phyloP scores from a whole-genome alignment of 2,797 vertebrate species.

The Pseudochirops corinnae region DNA sequence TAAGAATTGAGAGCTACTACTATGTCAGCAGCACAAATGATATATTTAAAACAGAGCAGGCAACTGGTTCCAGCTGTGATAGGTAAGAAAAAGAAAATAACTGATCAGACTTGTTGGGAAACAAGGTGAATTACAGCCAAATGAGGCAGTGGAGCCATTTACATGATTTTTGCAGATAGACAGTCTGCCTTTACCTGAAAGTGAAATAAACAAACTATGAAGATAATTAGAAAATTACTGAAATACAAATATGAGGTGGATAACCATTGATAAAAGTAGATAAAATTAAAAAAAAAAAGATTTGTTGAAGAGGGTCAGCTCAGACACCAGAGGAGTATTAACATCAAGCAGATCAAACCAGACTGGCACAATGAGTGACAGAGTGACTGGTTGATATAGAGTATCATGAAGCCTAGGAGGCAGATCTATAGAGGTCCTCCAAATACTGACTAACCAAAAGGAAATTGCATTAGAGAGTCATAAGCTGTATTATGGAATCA shows the following conservation, averaged over 20 bases:
- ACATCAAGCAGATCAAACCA: neutral
- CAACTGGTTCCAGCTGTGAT: neutral
- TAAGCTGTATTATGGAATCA: neutral
- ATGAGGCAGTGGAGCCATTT: neutral
- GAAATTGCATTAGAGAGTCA: neutral
- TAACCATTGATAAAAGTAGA: neutral
- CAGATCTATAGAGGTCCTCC: neutral
- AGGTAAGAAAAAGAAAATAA: neutral
- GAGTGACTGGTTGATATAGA: neutral
- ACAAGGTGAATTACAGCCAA: neutral
- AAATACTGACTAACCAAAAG: neutral
- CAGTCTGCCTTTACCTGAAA: neutral
- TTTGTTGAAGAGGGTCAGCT: neutral
- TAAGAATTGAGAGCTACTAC: neutral
- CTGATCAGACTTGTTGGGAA: neutral
- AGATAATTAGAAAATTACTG: neutral
- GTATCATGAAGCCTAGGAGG: neutral
- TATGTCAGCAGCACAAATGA: neutral
- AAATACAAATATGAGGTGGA: neutral
- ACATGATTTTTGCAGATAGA: neutral
- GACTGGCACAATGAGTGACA: neutral
- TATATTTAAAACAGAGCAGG: neutral
- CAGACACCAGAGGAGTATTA: neutral
- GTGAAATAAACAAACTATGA: neutral
- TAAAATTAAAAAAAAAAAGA: neutral